phyloP scores from a whole-genome alignment of 1,140 invertebrate genomes.

The Drosophila fuyamai region DNA sequence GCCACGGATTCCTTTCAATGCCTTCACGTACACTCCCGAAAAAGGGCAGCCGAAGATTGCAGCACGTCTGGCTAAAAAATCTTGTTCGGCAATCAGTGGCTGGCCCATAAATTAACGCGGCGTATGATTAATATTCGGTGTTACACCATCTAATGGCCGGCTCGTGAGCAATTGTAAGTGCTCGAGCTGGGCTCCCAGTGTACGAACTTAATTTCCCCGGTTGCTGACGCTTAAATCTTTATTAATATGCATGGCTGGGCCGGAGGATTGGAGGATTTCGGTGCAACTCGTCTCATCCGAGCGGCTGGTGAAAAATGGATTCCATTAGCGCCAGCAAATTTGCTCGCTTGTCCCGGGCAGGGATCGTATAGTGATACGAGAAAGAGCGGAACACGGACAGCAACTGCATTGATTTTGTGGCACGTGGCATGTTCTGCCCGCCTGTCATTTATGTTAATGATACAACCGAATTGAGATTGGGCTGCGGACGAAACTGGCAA shows the following conservation, averaged over 20 bases:
- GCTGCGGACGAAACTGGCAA: slow-evolving; percentile 13
- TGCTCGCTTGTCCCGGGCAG: slow-evolving; percentile 46
- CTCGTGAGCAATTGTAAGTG: slow-evolving; percentile 69
- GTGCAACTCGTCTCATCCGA: slow-evolving; percentile 42
- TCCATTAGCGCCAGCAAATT: slow-evolving; percentile 74
- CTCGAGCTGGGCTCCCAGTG: slow-evolving; percentile 36
- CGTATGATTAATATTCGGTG: slow-evolving; percentile 80
- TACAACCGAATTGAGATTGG: slow-evolving; percentile 45
- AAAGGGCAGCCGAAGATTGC: slow-evolving; percentile 47
- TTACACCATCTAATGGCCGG: slow-evolving; percentile 72
- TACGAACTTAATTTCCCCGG: slow-evolving; percentile 67
- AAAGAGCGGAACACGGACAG: slow-evolving; percentile 4
- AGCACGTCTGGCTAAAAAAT: slow-evolving; percentile 60
- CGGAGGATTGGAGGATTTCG: slow-evolving; percentile 44
- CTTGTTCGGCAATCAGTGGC: slow-evolving; percentile 51
- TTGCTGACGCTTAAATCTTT: slow-evolving; percentile 70
- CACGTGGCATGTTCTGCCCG: slow-evolving; percentile 49
- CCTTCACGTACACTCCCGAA: slow-evolving; percentile 23
- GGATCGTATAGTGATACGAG: no score
- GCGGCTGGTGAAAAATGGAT: slow-evolving; percentile 62
- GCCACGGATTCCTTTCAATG: slow-evolving; percentile 21
- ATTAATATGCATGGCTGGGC: slow-evolving; percentile 71
- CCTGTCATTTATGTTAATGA: slow-evolving; percentile 79
- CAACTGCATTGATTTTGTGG: slow-evolving; percentile 74
- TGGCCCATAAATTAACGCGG: slow-evolving; percentile 68